phyloP scores from a whole-genome alignment of 2,888 invertebrate species.

The Panzeria rudis region DNA sequence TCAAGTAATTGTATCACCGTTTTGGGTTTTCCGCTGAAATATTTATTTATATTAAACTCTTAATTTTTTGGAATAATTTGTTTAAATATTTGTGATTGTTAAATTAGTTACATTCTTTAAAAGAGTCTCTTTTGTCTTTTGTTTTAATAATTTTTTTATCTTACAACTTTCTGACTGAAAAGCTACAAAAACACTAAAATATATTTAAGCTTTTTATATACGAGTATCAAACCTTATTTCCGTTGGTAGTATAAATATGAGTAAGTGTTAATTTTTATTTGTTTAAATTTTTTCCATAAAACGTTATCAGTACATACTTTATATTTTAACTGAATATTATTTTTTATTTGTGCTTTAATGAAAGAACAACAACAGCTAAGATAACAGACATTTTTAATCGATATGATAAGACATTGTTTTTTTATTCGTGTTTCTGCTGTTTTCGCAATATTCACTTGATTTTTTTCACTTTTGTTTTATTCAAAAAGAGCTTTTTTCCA shows the following conservation, averaged over 20 bases:
- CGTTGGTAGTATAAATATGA: slow-evolving; percentile 35
- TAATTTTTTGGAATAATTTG: not conserved
- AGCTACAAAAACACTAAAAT: slow-evolving; percentile 70
- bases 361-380: slow-evolving; percentile 37
- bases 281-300: slow-evolving; percentile 42
- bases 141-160: slow-evolving; percentile 4
- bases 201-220: slow-evolving; percentile 62
- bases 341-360: not conserved
- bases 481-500: slow-evolving; percentile 53
- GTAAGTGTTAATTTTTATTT: slow-evolving; percentile 54
- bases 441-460: slow-evolving; percentile 64
- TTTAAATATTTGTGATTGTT: not conserved
- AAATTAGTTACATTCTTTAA: not conserved
- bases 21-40: slow-evolving; percentile 49
- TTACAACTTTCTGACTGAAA: slow-evolving; percentile 64
- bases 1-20: not conserved
- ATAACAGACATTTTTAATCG: slow-evolving; percentile 62
- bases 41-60: not conserved
- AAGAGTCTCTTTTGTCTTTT: slow-evolving; percentile 59
- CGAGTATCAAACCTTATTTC: slow-evolving; percentile 51
- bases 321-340: slow-evolving; percentile 48
- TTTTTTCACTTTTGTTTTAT: slow-evolving; percentile 29
- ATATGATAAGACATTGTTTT: slow-evolving; percentile 61
- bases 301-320: slow-evolving; percentile 51
- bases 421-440: slow-evolving; percentile 25